phyloP scores from a whole-genome alignment of 2,888 invertebrate species.

The Drosophila basisetae region DNA sequence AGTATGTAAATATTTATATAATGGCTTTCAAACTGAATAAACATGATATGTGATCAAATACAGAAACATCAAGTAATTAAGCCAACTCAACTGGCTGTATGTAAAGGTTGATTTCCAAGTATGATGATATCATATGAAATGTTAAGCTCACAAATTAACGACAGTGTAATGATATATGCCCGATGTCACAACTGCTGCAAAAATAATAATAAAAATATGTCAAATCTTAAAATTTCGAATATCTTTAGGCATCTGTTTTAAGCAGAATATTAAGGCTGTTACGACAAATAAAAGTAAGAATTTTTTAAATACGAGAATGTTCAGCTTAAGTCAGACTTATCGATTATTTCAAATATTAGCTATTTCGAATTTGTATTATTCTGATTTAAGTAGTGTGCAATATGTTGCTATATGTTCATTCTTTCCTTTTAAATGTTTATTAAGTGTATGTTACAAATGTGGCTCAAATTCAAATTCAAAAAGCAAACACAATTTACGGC shows the following conservation, averaged over 20 bases:
- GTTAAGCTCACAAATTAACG: neutral
- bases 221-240: neutral
- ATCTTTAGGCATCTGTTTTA: neutral
- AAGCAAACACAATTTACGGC: constrained; percentile 3
- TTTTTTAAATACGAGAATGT: neutral
- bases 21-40: constrained; percentile 23
- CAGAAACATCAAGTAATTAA: constrained; percentile 6
- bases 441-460: neutral
- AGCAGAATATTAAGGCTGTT: neutral
- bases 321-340: neutral
- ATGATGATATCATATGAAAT: neutral
- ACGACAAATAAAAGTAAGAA: neutral
- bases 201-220: neutral
- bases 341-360: neutral
- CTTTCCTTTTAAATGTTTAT: neutral
- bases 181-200: neutral
- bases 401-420: neutral
- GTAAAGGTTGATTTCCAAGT: neutral
- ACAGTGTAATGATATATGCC: neutral
- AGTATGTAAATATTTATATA: constrained; percentile 22
- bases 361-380: neutral
- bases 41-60: constrained; percentile 10
- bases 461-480: neutral
- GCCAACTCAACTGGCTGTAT: constrained; percentile 2
- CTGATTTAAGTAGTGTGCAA: neutral